These are phyloP conservation scores for Mactra quadrangularis DNA, from an alignment of 1,140 invertebrate genomes.

Conservation along the genomic window DNA sequence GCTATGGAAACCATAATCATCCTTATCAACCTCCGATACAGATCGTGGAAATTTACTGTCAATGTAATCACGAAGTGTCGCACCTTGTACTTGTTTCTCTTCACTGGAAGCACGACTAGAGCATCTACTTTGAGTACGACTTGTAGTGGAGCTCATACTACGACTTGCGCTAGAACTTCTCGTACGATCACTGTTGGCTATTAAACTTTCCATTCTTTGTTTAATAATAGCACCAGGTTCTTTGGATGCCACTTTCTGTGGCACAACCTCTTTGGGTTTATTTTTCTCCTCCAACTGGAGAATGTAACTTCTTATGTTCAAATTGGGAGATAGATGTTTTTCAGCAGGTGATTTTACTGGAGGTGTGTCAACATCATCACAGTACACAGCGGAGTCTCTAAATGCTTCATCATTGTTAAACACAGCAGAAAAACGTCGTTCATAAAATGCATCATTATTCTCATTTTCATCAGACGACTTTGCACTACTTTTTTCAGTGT, in stretches of 20 bases:
- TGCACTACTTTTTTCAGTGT: background rate
- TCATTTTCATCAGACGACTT: background rate
- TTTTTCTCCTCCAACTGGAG: slow-evolving; percentile 51
- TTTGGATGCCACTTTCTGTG: slow-evolving; percentile 24
- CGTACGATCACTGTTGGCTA: slow-evolving; percentile 31
- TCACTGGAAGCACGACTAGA: slow-evolving; percentile 57
- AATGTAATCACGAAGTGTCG: slow-evolving; percentile 32
- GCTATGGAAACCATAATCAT: slow-evolving; percentile 8
- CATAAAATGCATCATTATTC: slow-evolving; percentile 39
- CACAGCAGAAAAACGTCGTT: slow-evolving; percentile 42
- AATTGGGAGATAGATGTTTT: slow-evolving; percentile 11
- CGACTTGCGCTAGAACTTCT: slow-evolving; percentile 48
- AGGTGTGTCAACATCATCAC: slow-evolving; percentile 40
- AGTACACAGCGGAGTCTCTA: slow-evolving; percentile 58
- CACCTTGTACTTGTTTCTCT: slow-evolving; percentile 24
- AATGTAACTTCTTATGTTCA: slow-evolving; percentile 45
- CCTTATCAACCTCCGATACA: background rate
- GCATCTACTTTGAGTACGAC: slow-evolving; percentile 32
- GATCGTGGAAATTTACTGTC: slow-evolving; percentile 41
- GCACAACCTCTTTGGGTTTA: background rate
- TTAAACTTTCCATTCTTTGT: slow-evolving; percentile 55
- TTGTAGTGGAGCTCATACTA: slow-evolving; percentile 42
- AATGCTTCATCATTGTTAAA: slow-evolving; percentile 50
- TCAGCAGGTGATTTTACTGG: background rate
- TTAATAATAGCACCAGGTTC: slow-evolving; percentile 54